Conservation (phyloP, 2,797 vertebrate genomes). For the Pteronotus mesoamericanus region DNA sequence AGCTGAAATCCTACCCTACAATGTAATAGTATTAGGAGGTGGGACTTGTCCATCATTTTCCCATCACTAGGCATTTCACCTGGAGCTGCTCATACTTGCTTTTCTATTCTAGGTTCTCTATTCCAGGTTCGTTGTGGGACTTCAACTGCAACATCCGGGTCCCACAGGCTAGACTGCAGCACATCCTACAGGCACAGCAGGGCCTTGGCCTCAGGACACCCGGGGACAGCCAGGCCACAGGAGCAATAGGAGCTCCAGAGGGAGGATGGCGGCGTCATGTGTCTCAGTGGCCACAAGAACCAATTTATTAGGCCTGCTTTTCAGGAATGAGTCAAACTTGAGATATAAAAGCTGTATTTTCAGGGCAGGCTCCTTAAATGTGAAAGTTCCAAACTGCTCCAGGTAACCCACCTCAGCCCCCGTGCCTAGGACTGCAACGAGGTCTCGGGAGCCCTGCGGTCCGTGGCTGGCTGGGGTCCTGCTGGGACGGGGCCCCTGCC, state of each 20-base stretch:
- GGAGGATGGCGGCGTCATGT: neutral
- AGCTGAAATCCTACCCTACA: neutral
- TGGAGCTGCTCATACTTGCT: conserved; percentile 33
- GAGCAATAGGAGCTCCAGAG: conserved; percentile 66
- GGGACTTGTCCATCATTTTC: neutral
- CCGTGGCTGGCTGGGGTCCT: accelerated
- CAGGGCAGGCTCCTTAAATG: conserved; percentile 89
- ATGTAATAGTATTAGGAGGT: too few relatives aligned
- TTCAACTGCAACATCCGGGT: conserved; percentile 84
- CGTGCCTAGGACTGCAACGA: conserved; percentile 81
- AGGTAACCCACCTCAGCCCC: conserved; percentile 86
- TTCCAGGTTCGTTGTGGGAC: conserved; percentile 68
- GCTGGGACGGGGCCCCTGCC: neutral
- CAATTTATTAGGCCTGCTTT: conserved; percentile 87
- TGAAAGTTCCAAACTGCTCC: conserved; percentile 88
- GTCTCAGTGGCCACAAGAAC: neutral
- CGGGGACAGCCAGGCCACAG: conserved; percentile 69
- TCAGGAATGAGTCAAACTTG: conserved; percentile 90
- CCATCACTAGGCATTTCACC: neutral
- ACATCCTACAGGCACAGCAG: conserved; percentile 72
- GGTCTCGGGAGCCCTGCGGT: neutral
- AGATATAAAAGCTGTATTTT: conserved; percentile 90
- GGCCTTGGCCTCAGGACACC: neutral
- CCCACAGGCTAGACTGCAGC: conserved; percentile 87
- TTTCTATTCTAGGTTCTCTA: conserved; percentile 77